These are phyloP conservation scores for Punctoribates punctum DNA, from an alignment of 2,888 invertebrate genomes.

Conservation along the genomic window DNA sequence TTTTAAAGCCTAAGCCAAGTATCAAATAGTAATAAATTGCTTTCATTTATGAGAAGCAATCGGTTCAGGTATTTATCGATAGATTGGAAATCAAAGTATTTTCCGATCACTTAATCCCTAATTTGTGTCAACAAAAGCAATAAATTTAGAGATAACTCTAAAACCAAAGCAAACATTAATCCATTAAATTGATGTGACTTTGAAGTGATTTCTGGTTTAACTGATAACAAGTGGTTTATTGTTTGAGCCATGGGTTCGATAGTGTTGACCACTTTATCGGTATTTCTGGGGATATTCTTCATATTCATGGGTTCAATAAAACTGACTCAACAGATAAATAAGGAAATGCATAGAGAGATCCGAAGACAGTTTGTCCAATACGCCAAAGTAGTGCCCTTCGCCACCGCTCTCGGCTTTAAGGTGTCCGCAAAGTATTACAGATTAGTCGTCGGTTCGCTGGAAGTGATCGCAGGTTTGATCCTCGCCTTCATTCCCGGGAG, in stretches of 20 bases:
- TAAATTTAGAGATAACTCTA: too few relatives aligned
- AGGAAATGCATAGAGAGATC: constrained; percentile 93
- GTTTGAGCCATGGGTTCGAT: constrained; percentile 53
- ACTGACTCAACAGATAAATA: constrained; percentile 82
- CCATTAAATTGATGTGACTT: too few relatives aligned
- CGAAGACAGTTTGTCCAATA: constrained; percentile 93
- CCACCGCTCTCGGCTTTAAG: constrained; percentile 75
- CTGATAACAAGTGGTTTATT: too few relatives aligned
- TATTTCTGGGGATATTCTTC: constrained; percentile 88
- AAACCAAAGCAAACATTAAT: too few relatives aligned
- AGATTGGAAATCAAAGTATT: too few relatives aligned
- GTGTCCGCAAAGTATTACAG: constrained; percentile 89
- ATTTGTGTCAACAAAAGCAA: too few relatives aligned
- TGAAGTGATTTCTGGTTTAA: too few relatives aligned
- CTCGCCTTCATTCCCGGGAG: constrained; percentile 69
- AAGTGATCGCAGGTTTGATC: constrained; percentile 76
- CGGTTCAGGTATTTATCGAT: too few relatives aligned
- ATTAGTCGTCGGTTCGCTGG: constrained; percentile 73
- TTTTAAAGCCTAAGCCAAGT: too few relatives aligned
- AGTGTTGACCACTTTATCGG: constrained; percentile 82
- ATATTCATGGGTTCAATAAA: constrained; percentile 91
- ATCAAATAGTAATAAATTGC: too few relatives aligned
- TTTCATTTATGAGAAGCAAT: too few relatives aligned
- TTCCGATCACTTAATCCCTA: too few relatives aligned
- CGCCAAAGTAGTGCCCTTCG: constrained; percentile 86